Evolutionary conservation across 1,140 invertebrate species (phyloP).

Genomic region (Sesamia nonagrioides): DNA sequence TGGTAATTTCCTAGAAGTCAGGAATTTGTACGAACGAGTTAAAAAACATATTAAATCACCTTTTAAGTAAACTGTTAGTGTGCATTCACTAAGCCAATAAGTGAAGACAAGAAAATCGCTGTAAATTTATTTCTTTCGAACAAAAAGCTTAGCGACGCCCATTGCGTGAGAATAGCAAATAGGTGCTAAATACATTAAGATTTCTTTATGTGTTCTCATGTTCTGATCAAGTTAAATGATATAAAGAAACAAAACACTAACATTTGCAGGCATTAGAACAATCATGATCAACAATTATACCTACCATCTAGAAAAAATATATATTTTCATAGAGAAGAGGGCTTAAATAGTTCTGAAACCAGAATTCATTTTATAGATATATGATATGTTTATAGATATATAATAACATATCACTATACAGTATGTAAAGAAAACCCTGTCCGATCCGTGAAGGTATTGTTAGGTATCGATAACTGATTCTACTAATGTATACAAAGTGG

Average conservation of each 20-base stretch:
- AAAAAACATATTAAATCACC: background rate
- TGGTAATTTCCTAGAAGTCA: background rate
- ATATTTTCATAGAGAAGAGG: background rate
- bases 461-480: too few relatives aligned
- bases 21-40: constrained; percentile 3
- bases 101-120: constrained; percentile 20
- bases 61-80: background rate
- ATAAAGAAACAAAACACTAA: background rate
- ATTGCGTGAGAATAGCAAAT: constrained; percentile 22
- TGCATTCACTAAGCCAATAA: constrained; percentile 12
- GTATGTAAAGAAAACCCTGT: too few relatives aligned
- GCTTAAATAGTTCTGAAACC: background rate
- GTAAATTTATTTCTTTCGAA: background rate
- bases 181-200: background rate
- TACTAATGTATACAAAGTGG: too few relatives aligned
- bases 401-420: too few relatives aligned
- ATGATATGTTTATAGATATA: too few relatives aligned
- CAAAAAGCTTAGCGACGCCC: constrained; percentile 1
- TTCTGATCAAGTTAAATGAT: background rate
- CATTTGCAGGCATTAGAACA: background rate
- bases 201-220: background rate
- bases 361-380: background rate
- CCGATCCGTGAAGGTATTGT: too few relatives aligned
- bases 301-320: background rate
- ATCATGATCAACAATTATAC: background rate